A percentile compares a stretch with the other conserved stretches of the same genome.
phyloP scores from a whole-genome alignment of 2,797 vertebrate species.

The Oceanodroma leucorhoa region DNA sequence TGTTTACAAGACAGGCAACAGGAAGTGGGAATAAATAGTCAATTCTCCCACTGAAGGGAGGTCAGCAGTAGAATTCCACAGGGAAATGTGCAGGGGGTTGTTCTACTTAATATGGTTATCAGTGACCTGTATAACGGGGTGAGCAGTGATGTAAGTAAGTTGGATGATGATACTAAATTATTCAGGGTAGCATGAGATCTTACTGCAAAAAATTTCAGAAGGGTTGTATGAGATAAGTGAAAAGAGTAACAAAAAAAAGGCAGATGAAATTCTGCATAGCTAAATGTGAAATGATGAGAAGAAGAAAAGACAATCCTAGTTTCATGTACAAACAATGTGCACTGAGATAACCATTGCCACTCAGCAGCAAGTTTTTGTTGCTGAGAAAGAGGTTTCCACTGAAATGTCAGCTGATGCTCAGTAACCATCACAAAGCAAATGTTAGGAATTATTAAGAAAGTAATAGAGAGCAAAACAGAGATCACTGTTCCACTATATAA shows the following conservation, averaged over 20 bases:
- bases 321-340: not conserved
- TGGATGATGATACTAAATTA: not conserved
- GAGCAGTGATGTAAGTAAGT: not conserved
- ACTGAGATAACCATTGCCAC: not conserved
- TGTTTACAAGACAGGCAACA: not conserved
- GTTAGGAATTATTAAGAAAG: not conserved
- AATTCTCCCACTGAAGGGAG: not conserved
- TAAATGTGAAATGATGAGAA: not conserved
- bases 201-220: not conserved
- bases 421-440: not conserved
- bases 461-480: not conserved
- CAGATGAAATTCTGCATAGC: not conserved
- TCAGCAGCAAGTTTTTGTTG: not conserved
- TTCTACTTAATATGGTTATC: conserved; percentile 5
- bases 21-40: not conserved
- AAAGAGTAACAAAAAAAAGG: not conserved
- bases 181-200: not conserved
- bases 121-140: not conserved
- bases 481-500: not conserved
- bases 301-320: not conserved
- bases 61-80: not conserved
- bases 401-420: not conserved
- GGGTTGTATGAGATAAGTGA: not conserved
- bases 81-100: not conserved
- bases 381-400: not conserved